These are phyloP conservation scores for Blera fallax DNA, from an alignment of 2,888 invertebrate genomes.

Conservation along the genomic window DNA sequence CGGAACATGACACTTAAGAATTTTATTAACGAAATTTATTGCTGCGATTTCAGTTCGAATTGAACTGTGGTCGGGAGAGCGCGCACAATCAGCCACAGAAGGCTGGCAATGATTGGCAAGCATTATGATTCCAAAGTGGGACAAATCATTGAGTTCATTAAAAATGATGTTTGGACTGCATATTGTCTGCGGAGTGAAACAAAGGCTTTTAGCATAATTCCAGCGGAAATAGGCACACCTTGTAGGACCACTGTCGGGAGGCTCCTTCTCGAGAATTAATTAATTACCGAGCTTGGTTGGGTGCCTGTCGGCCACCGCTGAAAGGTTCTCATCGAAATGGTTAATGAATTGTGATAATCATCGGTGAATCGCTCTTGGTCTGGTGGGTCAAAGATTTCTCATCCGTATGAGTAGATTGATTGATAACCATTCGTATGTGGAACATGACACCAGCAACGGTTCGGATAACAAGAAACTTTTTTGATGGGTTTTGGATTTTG, in stretches of 20 bases:
- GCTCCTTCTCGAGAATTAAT: constrained; percentile 9
- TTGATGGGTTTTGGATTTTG: neutral
- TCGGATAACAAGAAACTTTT: neutral
- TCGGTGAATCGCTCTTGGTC: constrained; percentile 9
- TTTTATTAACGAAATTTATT: constrained; percentile 66
- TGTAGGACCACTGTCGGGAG: neutral
- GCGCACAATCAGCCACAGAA: neutral
- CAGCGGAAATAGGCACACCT: constrained; percentile 20
- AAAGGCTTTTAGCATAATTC: neutral
- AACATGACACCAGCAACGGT: constrained; percentile 30
- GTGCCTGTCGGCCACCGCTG: neutral
- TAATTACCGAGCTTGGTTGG: constrained; percentile 27
- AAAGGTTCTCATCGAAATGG: constrained; percentile 35
- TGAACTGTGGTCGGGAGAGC: neutral
- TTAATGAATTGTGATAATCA: constrained; percentile 43
- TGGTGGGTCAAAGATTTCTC: constrained; percentile 40
- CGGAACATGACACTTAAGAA: constrained; percentile 71
- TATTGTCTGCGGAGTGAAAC: neutral
- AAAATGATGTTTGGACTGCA: neutral
- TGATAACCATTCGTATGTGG: constrained; percentile 33
- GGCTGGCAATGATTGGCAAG: constrained; percentile 27
- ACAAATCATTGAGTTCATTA: constrained; percentile 13
- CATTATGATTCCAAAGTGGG: constrained; percentile 19
- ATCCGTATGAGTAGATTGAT: constrained; percentile 43
- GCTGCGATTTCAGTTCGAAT: constrained; percentile 9